Conservation (phyloP, 2,113 vertebrate species). For the Dipodomys merriami region DNA sequence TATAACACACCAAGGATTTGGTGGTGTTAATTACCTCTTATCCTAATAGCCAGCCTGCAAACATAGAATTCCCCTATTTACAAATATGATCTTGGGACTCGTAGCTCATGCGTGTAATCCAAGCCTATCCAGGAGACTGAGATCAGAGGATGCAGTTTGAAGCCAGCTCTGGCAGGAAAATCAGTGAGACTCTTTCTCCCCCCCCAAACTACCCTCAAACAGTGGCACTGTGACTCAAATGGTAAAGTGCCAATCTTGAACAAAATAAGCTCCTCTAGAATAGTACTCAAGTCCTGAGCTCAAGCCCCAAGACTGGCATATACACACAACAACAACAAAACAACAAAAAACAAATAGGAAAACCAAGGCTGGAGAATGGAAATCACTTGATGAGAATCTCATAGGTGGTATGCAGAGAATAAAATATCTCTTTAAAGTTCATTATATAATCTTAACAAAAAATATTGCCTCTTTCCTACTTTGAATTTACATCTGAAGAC, state of each 20-base stretch:
- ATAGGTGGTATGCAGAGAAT: neutral
- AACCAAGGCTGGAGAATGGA: constrained; percentile 17
- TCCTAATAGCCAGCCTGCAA: neutral
- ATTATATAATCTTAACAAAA: constrained; percentile 51
- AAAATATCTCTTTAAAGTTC: neutral
- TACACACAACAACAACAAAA: too few relatives aligned
- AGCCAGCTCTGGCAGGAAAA: too few relatives aligned
- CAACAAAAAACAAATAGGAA: neutral
- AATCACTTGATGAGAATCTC: neutral
- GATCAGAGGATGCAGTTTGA: too few relatives aligned
- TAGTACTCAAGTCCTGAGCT: too few relatives aligned
- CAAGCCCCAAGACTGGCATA: too few relatives aligned
- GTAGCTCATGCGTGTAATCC: too few relatives aligned
- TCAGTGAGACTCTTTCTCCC: too few relatives aligned
- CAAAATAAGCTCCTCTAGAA: too few relatives aligned
- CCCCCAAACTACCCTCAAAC: too few relatives aligned
- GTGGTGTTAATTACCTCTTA: neutral
- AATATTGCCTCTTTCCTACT: constrained; percentile 1
- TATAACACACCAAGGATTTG: neutral
- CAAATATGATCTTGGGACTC: neutral
- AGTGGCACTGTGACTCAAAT: too few relatives aligned
- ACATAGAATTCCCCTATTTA: neutral
- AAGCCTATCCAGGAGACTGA: too few relatives aligned
- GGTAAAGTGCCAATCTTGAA: too few relatives aligned
- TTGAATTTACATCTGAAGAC: constrained; percentile 51